A percentile compares a stretch with the other conserved stretches of the same genome.
Evolutionary conservation across 2,797 vertebrate species (phyloP).

Genomic region (Apodemus agrarius): DNA sequence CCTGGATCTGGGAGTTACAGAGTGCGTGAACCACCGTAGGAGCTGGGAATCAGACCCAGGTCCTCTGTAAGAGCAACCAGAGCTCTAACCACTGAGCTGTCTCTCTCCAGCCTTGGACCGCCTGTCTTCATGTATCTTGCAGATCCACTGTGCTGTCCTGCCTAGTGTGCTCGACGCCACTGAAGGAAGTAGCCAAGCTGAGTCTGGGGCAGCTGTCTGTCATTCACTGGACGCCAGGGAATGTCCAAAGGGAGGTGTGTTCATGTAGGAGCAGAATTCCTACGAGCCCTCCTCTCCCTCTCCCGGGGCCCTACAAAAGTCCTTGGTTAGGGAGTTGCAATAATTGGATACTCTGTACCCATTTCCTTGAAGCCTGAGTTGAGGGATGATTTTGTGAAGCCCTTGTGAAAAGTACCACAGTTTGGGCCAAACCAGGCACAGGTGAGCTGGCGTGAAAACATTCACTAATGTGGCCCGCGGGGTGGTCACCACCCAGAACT

Average conservation of each 20-base stretch:
- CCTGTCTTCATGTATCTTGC: neutral
- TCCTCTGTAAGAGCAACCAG: too few species aligned
- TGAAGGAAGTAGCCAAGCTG: neutral
- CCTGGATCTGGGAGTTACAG: neutral
- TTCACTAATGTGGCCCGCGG: fast-evolving
- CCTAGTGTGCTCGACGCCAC: neutral
- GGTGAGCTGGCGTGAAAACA: neutral
- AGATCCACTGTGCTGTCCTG: neutral
- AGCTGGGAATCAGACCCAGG: neutral
- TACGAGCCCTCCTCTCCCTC: neutral
- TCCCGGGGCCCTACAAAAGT: neutral
- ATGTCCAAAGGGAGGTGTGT: neutral
- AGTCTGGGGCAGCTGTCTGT: neutral
- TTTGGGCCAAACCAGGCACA: too few species aligned
- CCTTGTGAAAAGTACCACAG: neutral
- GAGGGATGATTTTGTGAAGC: neutral
- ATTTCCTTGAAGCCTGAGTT: neutral
- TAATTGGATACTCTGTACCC: neutral
- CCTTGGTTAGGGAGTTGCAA: fast-evolving
- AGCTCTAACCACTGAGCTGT: neutral
- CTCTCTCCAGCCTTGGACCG: neutral
- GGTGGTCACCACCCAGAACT: neutral
- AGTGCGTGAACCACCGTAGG: neutral
- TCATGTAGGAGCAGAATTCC: neutral
- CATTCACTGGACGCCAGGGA: neutral